Evolutionary conservation across 2,797 vertebrate species (phyloP).

Genomic region (Jordanella pulchra): DNA sequence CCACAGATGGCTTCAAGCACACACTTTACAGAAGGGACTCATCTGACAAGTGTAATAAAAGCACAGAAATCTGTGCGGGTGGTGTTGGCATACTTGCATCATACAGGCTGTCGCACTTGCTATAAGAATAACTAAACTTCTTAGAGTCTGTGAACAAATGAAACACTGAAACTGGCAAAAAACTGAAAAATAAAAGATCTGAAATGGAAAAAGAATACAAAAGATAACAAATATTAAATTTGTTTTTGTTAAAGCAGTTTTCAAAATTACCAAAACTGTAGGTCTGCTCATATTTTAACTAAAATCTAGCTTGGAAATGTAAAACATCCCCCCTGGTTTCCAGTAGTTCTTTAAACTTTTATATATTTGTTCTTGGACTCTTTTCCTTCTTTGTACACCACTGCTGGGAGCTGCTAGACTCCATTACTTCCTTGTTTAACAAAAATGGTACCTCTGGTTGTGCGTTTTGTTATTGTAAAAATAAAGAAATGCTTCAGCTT

Average conservation of each 20-base stretch:
- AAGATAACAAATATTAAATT: neutral
- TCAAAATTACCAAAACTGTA: neutral
- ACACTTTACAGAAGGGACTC: slow-evolving; percentile 22
- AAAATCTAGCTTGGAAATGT: no score
- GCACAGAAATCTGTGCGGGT: slow-evolving; percentile 19
- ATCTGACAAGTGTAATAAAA: slow-evolving; percentile 41
- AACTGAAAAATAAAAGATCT: neutral
- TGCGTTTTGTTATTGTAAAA: no score
- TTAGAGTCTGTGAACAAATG: slow-evolving; percentile 10
- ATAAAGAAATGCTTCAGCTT: no score
- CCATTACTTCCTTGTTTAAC: no score
- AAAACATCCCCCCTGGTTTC: no score
- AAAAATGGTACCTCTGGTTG: no score
- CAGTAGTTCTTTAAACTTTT: no score
- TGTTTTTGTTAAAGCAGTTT: neutral
- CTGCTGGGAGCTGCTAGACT: no score
- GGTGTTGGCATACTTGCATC: slow-evolving; percentile 15
- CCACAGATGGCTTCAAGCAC: slow-evolving; percentile 45
- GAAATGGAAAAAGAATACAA: neutral
- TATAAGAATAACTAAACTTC: slow-evolving; percentile 17
- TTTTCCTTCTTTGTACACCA: no score
- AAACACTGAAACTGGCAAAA: neutral
- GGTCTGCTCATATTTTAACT: no score
- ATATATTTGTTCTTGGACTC: no score
- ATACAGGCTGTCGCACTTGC: slow-evolving; percentile 13